Evolutionary conservation across 1,140 invertebrate genomes (phyloP), one percentile per base, ranked within the genome.

Genomic region (Eulimnadia texana): DNA sequence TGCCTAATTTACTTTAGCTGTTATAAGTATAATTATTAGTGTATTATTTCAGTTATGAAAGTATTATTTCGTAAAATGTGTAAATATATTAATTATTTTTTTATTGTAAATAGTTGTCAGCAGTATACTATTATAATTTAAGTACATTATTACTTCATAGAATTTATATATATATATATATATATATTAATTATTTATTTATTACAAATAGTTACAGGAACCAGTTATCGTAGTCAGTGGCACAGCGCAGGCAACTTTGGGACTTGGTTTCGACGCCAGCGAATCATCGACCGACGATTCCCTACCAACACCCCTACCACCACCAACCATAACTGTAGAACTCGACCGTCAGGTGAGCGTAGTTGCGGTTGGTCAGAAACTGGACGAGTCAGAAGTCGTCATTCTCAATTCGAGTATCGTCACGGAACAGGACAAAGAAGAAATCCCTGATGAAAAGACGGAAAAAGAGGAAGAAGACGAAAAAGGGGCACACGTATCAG

Each of bases 271-370:
- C 53, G 60, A 61, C 13, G 49, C 22, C 51, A 27, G 50, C 27
- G 60, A 61, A 42, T 61, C 60, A 10, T 61, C 60, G 20, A 61
- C 60, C 27, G 60, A 61, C 24, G 60, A 61, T 53, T 54, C 51
- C 11, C 16, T 52, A 3, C 28, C 28, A 6, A 53, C 16, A n/a
- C 50, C 51, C 16, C 23, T 47, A 23, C 28, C 28, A 25, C 6
- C 47, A 6, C 6, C 33, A 42, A 16, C 33, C 33, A 16, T 42
- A 9, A 6, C 33, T 42, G 33, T 27, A 20, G 28, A 28, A 16
- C 33, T 51, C 22, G 55, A 57, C 13, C 55, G 55, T 20, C 33
- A 29, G 3, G 55, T 57, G 16, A 57, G 55, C 19, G 28, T 57
- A 23, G 55, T 57, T 0, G 29, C 27, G 28, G 29, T 57, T 57